Evolutionary conservation across 2,888 invertebrate genomes (phyloP), one percentile per base, ranked within the genome.

Genomic region (Morinoia aosen): DNA sequence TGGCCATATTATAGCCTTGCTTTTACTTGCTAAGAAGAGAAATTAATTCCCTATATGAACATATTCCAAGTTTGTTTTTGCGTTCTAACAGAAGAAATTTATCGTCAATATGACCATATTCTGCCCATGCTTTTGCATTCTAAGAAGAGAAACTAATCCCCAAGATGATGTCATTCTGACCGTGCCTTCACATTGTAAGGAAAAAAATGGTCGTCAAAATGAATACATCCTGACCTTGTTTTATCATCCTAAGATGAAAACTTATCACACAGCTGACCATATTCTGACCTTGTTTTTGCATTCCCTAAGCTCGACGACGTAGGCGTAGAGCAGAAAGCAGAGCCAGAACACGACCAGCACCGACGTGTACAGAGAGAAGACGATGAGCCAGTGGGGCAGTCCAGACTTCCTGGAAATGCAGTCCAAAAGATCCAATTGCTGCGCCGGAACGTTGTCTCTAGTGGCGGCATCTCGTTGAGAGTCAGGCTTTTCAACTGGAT

Each of bases 331-430:
- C 39, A 96, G 95, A 91, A 97, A 97, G 97, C 97, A 97, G 96
- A 98, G 97, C 97, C 97, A 97, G 95, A 98, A 97, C 96, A 97
- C 97, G 57, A 97, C 97, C 94, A 97, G 96, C 95, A 97, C 97
- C 56, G 97, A 97, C 58, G 97, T 97, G 96, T 97, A 97, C 96
- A 97, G 97, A 5, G 97, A 97, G 64, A 97, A 97, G 48, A 97
- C 97, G 88, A 98, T 97, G 94, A 97, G 97, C 97, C 97, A 97
- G 57, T 97, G 97, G 0, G 98, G 97, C 95, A 98, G 97, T n/a
- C 97, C 98, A 0, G 97, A 97, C 97, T 97, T 97, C 91, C 97
- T 97, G 0, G 97, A 97, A 11, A 97, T 97, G 96, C 97, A 97
- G 96, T 97, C 97, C 96, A 97, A 95, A 57, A 96, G 95, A 61